Base-by-base conservation (phyloP, 1,140 invertebrate species). In the Chelonus insularis region DNA sequence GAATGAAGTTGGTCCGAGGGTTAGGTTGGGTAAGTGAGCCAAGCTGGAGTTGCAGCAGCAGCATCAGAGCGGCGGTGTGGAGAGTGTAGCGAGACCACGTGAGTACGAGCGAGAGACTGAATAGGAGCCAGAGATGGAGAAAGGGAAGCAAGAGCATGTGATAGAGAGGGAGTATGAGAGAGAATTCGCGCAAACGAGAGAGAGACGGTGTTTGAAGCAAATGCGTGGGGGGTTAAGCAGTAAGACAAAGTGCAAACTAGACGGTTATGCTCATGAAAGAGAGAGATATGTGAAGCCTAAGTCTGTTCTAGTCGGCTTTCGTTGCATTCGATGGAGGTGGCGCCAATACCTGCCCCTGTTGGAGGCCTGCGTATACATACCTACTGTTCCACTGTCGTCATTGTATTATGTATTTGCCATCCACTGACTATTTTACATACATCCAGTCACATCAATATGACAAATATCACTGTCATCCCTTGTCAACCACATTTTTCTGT, bases 1-100 rank as follows among this genome's bases (percentile, higher is more conserved):
- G 78, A 81, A 80, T 80, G 78, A 81, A 80, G 78, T 76, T 79
- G 60, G 71, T 63, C 68, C 60, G 69, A 70, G 75, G 78, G 78
- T 81, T 79, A 80, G 77, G 73, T 74, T 79, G 73, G 78, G 75
- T 77, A 25, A 20, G 41, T 47, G 25, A 72, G 69, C 72, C 64
- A 70, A 66, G 68, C 68, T 18, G 14, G 54, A 75, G 72, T 74
- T 73, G 76, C 77, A 77, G 75, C 77, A 79, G 67, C 59, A 54
- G 32, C 32, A 39, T 20, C 51, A 36, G 29, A 18, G 48, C 12
- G 25, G 7, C 16, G 34, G 16, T 6, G 16, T 37, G 8, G 55
- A 66, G 57, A 65, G 69, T n/a, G 37, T 37, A 18, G n/a, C n/a
- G 16, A 37, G 18, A 21, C 11, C 4, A 16, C 18, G 51, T 45